phyloP scores from a whole-genome alignment of 2,888 invertebrate species.

The Macrosoma leucophasiata region DNA sequence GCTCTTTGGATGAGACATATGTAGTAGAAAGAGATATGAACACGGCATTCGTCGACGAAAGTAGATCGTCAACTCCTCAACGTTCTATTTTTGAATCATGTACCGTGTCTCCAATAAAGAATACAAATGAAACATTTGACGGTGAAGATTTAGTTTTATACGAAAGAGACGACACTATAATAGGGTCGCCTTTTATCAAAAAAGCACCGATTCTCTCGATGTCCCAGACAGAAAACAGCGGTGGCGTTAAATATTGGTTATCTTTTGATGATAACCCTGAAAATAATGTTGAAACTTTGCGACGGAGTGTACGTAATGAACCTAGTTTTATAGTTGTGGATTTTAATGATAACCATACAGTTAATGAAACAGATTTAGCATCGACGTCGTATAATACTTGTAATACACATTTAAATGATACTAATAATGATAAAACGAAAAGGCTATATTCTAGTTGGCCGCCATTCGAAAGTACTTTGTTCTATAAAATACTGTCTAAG shows the following conservation, averaged over 20 bases:
- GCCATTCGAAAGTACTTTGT: slow-evolving; percentile 55
- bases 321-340: slow-evolving; percentile 50
- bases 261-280: slow-evolving; percentile 55
- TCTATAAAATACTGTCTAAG: slow-evolving; percentile 56
- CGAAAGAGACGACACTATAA: slow-evolving; percentile 39
- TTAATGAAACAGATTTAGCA: slow-evolving; percentile 27
- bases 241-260: slow-evolving; percentile 65
- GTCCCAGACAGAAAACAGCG: slow-evolving; percentile 54
- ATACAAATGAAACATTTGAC: slow-evolving; percentile 19
- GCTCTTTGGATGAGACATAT: slow-evolving; percentile 32
- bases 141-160: slow-evolving; percentile 35
- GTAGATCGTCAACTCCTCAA: slow-evolving; percentile 43
- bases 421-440: slow-evolving; percentile 13
- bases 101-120: slow-evolving; percentile 45
- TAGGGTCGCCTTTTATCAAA: slow-evolving; percentile 53
- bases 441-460: slow-evolving; percentile 58
- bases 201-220: slow-evolving; percentile 51
- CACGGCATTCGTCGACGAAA: slow-evolving; percentile 48
- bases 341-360: slow-evolving; percentile 21
- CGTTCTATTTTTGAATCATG: slow-evolving; percentile 40
- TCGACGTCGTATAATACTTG: slow-evolving; percentile 35
- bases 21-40: slow-evolving; percentile 44
- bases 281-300: too few species aligned
- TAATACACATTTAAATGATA: slow-evolving; percentile 26
- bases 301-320: too few species aligned